phyloP scores from a whole-genome alignment of 2,888 invertebrate species.

The Lasius fuliginosus region DNA sequence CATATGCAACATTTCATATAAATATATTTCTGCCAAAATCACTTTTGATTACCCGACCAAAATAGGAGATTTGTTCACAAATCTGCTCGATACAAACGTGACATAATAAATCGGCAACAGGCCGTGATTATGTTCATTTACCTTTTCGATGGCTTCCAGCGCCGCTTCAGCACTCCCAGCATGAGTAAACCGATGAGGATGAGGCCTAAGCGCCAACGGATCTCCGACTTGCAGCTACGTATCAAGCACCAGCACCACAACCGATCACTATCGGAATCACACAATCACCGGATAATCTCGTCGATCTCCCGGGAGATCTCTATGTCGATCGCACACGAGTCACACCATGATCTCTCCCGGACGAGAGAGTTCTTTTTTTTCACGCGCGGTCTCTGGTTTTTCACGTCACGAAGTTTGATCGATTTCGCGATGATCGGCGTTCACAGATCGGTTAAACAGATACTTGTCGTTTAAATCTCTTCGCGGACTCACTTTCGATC shows the following conservation, averaged over 20 bases:
- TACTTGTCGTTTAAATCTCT: constrained; percentile 18
- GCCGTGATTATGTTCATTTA: constrained; percentile 61
- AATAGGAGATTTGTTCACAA: background rate
- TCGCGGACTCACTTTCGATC: constrained; percentile 27
- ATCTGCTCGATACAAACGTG: background rate
- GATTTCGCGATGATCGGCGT: constrained; percentile 42
- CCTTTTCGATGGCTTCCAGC: constrained; percentile 85
- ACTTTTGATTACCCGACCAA: background rate
- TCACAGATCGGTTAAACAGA: background rate
- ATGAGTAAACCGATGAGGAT: constrained; percentile 78
- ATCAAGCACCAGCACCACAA: constrained; percentile 73
- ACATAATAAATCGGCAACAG: constrained; percentile 12
- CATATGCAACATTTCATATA: background rate
- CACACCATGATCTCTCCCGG: constrained; percentile 69
- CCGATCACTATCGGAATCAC: constrained; percentile 70
- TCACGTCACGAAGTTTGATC: constrained; percentile 22
- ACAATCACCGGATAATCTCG: constrained; percentile 67
- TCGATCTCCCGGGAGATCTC: constrained; percentile 68
- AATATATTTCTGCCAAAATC: background rate
- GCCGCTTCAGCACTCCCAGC: constrained; percentile 84
- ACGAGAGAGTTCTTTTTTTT: constrained; percentile 38
- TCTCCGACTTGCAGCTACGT: constrained; percentile 74
- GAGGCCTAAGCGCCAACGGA: constrained; percentile 74
- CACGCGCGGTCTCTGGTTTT: constrained; percentile 37
- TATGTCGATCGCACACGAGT: constrained; percentile 61